A percentile compares a stretch with the other conserved stretches of the same genome.
Evolutionary conservation across 2,888 invertebrate species (phyloP).

Genomic region (Magallana nippona): DNA sequence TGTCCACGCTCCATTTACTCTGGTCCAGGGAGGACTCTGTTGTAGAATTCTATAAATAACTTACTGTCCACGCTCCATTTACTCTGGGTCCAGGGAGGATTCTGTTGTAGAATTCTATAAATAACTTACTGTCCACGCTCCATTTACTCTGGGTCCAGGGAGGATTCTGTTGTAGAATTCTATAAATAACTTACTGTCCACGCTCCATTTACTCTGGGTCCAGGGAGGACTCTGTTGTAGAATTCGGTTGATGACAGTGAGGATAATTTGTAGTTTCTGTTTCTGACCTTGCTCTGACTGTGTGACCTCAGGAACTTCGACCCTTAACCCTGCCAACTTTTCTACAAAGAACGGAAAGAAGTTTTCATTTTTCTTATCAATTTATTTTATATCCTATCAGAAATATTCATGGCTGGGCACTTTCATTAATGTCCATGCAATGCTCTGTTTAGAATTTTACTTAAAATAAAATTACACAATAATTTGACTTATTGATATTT

Average conservation of each 20-base stretch:
- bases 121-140: conserved; percentile 89
- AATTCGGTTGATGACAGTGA: conserved; percentile 93
- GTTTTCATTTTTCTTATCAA: not conserved
- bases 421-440: too few relatives aligned
- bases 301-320: conserved; percentile 98
- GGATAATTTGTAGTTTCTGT: conserved; percentile 93
- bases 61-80: conserved; percentile 3
- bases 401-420: not conserved
- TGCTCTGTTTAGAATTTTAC: too few relatives aligned
- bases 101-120: not conserved
- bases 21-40: not conserved
- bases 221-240: conserved; percentile 81
- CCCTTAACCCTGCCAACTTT: conserved; percentile 91
- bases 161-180: conserved; percentile 67
- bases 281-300: conserved; percentile 94
- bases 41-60: not conserved
- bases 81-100: not conserved
- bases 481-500: too few relatives aligned
- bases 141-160: conserved; percentile 91
- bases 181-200: conserved; percentile 84
- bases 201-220: conserved; percentile 95
- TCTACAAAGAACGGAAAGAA: conserved; percentile 79
- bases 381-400: not conserved
- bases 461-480: too few relatives aligned
- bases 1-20: conserved; percentile 26